These are phyloP conservation scores for Eueides isabella DNA, from an alignment of 1,140 invertebrate species.

Conservation along the genomic window DNA sequence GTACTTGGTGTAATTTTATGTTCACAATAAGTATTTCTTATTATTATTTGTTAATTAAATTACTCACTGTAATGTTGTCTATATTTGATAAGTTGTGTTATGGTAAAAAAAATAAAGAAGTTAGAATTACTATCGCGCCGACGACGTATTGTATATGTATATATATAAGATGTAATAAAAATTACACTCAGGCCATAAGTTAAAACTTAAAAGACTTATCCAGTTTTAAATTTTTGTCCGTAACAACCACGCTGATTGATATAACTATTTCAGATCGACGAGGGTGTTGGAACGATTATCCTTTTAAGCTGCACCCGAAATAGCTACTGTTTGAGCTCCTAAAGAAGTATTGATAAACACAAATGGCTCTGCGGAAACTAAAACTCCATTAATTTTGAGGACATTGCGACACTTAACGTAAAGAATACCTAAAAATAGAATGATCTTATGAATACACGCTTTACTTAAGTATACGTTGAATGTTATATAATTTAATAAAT, in stretches of 20 bases:
- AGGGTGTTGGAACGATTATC: conserved; percentile 43
- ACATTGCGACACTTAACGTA: conserved; percentile 35
- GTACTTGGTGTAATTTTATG: conserved; percentile 29
- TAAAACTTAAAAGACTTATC: conserved; percentile 20
- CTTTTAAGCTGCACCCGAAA: conserved; percentile 41
- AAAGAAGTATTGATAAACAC: conserved; percentile 45
- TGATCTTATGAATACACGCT: background rate
- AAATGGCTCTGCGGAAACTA: conserved; percentile 39
- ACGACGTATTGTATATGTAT: background rate
- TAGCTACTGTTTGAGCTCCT: conserved; percentile 38
- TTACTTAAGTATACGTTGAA: background rate
- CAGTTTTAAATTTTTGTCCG: conserved; percentile 23
- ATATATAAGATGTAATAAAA: background rate
- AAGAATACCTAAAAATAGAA: conserved; percentile 8
- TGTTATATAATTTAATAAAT: background rate
- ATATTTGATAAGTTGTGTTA: background rate
- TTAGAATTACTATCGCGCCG: too few relatives aligned
- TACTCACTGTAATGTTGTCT: background rate
- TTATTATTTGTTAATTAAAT: background rate
- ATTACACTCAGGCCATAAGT: background rate
- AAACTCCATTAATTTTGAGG: conserved; percentile 28
- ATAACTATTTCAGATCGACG: conserved; percentile 36
- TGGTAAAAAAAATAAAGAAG: too few relatives aligned
- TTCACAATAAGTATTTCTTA: conserved; percentile 1
- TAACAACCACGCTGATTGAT: conserved; percentile 36